Evolutionary conservation across 2,113 vertebrate species (phyloP), one percentile per base, ranked within the genome.

Genomic region (Serinus canaria): DNA sequence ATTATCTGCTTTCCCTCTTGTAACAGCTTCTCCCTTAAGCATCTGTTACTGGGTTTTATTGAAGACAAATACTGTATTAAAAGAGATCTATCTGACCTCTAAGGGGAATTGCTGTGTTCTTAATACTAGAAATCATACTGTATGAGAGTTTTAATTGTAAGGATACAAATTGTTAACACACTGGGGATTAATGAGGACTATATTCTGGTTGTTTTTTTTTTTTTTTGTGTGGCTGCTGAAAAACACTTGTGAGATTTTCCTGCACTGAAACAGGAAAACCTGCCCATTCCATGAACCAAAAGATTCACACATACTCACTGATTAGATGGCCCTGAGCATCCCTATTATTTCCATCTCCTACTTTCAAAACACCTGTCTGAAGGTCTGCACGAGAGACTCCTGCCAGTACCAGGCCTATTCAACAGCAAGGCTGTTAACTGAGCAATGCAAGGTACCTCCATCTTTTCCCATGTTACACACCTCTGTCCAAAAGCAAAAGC

Each of bases 401-500:
- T 37, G 43, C 17, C 64, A 72, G 20, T 12, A 70, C 17, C 31
- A 9, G 2, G 6, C 10, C 64, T 31, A 21, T n/a, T 56, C 52
- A 80, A 15, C 4, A 37, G 49, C 25, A 82, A 94, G 76, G 37
- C 58, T 50, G 31, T 17, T 62, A 60, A 39, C 8, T 55, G 31
- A 82, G 27, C 2, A 0, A 47, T 5, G 4, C 50, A 66, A 85
- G 19, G 16, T 25, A 58, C 12, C 53, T 60, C 30, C 33, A 68
- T 55, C 64, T 93, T 82, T 53, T 64, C 24, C 31, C 3, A 1
- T 4, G 10, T 44, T 37, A 77, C 73, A 89, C 78, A 96, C 33
- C 64, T n/a, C 82, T 80, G 85, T 37, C 79, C 95, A 96, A 97
- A 87, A 95, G 73, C 80, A 97, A 90, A 83, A 78, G 55, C 22